These are phyloP conservation scores for Atherinomorus stipes DNA, from an alignment of 2,113 vertebrate genomes.

Conservation along the genomic window DNA sequence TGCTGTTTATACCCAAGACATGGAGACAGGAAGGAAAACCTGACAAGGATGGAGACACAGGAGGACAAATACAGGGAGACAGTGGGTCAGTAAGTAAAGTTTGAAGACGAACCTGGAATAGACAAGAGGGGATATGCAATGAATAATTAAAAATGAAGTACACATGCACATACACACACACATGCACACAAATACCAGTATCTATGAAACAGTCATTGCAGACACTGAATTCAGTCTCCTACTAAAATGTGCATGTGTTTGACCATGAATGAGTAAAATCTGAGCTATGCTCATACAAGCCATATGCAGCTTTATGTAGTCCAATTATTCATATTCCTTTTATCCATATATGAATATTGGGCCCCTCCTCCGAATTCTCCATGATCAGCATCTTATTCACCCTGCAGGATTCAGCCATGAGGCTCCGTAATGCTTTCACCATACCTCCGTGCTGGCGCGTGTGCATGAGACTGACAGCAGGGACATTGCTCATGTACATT, in stretches of 20 bases:
- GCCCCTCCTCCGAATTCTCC: not conserved
- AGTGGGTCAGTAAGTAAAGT: not conserved
- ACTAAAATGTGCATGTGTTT: not conserved
- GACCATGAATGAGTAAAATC: slow-evolving; percentile 1
- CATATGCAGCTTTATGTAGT: too few species aligned
- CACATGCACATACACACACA: not conserved
- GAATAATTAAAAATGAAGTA: not conserved
- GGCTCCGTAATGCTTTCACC: slow-evolving; percentile 47
- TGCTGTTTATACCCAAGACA: slow-evolving; percentile 1
- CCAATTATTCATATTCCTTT: too few species aligned
- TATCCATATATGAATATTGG: not conserved
- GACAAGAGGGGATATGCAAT: not conserved
- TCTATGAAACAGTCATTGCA: not conserved
- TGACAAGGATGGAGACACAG: not conserved
- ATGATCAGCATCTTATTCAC: slow-evolving; percentile 31
- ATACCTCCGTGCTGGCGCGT: slow-evolving; percentile 14
- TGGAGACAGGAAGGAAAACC: not conserved
- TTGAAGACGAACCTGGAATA: not conserved
- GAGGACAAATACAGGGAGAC: not conserved
- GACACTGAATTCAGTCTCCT: too few species aligned
- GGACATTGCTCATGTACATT: not conserved
- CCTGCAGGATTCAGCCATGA: slow-evolving; percentile 11
- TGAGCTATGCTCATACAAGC: too few species aligned
- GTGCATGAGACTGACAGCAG: slow-evolving; percentile 26
- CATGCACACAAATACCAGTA: not conserved